A percentile compares a stretch with the other conserved stretches of the same genome.
Evolutionary conservation across 2,888 invertebrate species (phyloP).

Genomic region (Galeruca laticollis): DNA sequence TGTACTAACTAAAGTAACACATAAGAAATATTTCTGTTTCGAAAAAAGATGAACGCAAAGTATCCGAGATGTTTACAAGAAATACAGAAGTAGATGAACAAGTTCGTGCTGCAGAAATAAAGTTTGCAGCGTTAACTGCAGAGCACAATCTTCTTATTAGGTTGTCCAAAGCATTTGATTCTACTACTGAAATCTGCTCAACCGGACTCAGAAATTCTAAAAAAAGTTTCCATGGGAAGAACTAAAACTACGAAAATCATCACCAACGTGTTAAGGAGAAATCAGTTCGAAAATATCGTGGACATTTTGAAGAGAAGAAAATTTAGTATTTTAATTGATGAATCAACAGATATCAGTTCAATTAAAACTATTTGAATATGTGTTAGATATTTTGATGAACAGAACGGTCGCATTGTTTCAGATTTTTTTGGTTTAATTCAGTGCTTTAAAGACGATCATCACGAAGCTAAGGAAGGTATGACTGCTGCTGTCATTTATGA

Average conservation of each 20-base stretch:
- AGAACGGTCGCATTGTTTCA: too few species aligned
- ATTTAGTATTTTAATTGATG: constrained; percentile 47
- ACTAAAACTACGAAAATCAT: too few species aligned
- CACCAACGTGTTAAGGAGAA: too few species aligned
- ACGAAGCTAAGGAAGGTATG: constrained; percentile 26
- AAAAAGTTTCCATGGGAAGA: too few species aligned
- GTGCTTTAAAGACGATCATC: constrained; percentile 22
- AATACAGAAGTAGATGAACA: too few species aligned
- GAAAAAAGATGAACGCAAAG: too few species aligned
- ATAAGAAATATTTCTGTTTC: too few species aligned
- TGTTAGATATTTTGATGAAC: too few species aligned
- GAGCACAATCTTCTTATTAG: constrained; percentile 31
- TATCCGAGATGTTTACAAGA: too few species aligned
- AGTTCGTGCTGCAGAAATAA: constrained; percentile 25
- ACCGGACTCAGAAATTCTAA: too few species aligned
- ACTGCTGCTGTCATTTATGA: constrained; percentile 34
- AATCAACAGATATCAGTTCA: constrained; percentile 48
- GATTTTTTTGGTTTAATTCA: constrained; percentile 46
- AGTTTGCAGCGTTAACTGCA: constrained; percentile 21
- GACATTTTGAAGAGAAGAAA: constrained; percentile 26
- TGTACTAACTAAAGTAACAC: too few species aligned
- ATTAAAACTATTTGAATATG: constrained; percentile 51
- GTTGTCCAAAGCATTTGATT: constrained; percentile 28
- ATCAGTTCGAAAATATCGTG: too few species aligned
- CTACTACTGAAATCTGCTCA: constrained; percentile 18